Percentiles rank a stretch among this genome's conserved stretches.
Conservation (phyloP, 1,140 invertebrate species). For the Drosophila fuyamai region DNA sequence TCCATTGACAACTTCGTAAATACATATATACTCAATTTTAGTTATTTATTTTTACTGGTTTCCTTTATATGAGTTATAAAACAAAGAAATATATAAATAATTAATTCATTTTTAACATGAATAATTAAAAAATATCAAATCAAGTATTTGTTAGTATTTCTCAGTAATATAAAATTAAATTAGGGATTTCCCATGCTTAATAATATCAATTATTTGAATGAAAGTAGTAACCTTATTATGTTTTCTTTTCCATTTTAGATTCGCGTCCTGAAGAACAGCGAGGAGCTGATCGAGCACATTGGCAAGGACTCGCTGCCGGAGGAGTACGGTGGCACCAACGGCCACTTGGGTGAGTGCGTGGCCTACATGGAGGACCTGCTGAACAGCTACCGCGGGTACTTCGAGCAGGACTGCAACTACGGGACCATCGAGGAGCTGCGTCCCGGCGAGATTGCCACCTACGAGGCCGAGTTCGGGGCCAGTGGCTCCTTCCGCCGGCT, state of each 20-base stretch:
- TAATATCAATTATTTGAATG: too few species aligned
- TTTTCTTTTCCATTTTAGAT: conserved; percentile 33
- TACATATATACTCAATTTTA: too few species aligned
- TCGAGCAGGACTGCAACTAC: conserved; percentile 86
- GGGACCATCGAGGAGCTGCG: conserved; percentile 87
- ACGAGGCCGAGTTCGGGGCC: conserved; percentile 87
- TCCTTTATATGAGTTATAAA: too few species aligned
- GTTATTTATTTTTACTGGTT: too few species aligned
- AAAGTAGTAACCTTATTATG: too few species aligned
- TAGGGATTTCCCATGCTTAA: too few species aligned
- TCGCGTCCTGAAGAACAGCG: conserved; percentile 73
- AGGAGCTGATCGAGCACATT: conserved; percentile 85
- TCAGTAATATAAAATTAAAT: too few species aligned
- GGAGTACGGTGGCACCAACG: conserved; percentile 87
- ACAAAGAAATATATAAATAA: too few species aligned
- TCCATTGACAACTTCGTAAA: too few species aligned
- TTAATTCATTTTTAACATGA: too few species aligned
- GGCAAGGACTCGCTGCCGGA: conserved; percentile 86
- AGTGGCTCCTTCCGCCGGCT: conserved; percentile 88
- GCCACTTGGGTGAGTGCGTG: conserved; percentile 84
- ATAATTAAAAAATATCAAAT: too few species aligned
- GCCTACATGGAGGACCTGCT: conserved; percentile 87
- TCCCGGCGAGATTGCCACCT: conserved; percentile 86
- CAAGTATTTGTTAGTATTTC: too few species aligned
- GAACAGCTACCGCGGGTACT: conserved; percentile 85